Base-by-base conservation (phyloP, 2,797 vertebrate genomes). In the Megalops cyprinoides region DNA sequence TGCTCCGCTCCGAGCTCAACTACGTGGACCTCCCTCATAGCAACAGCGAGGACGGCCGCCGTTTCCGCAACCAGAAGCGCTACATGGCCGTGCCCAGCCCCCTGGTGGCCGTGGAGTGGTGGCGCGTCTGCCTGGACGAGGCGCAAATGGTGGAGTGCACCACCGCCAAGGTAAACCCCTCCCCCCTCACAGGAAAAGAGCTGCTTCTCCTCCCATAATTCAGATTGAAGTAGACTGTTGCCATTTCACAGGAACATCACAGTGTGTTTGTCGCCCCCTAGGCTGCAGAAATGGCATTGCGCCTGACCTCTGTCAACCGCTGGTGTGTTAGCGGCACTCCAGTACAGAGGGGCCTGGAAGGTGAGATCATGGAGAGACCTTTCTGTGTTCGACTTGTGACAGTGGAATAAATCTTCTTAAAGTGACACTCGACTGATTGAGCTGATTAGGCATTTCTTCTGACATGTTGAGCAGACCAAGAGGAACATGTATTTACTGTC, bases 61-160 rank as follows among this genome's bases (percentile, higher is more conserved):
- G 97, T 62, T 97, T 99, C 87, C 92, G 98, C 83, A 98, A 97
- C 87, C 97, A 98, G 93, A 99, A 99, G 89, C 95, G 98, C 9
- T 99, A 99, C 87, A 99, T 99, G 98, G 98, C 98, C 18, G 90
- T 99, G n/a, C 98, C 98, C 37, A 99, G 98, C 84, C 98, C 98
- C 0, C 89, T 99, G 62, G 98, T 99, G 51, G 98, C 98, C 0
- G 98, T 99, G 87, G 97, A 99, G 87, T 99, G 98, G 98, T 99
- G 98, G 98, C 94, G 98, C 79, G 95, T 99, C 88, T 99, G 98
- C 88, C 94, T 99, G 69, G 98, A 99, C 74, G 98, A 99, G 90
- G 98, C 98, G 25, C 98, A 99, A 88, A 99, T 99, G 98, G 97
- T 99, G 37, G 98, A 99, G 78, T 99, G 97, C 85, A 97, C 98